Conservation (phyloP, 1,140 invertebrate genomes). For the Drosophila burlai region DNA sequence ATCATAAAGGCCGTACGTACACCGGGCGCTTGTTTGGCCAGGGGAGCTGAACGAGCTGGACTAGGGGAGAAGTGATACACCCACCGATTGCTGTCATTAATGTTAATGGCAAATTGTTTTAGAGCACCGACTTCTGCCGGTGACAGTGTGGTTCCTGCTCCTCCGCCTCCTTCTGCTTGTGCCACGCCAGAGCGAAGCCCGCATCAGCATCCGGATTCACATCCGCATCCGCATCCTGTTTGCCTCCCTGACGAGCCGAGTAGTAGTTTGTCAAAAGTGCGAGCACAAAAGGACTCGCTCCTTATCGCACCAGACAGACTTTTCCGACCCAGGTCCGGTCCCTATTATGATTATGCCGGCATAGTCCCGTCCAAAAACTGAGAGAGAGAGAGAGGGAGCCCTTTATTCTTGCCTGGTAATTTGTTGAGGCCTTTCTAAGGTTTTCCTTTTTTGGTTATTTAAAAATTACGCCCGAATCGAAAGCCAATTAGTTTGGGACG, state of each 20-base stretch:
- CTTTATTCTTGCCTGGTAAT: constrained; percentile 19
- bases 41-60: neutral
- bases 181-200: neutral
- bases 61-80: constrained; percentile 8
- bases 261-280: constrained; percentile 43
- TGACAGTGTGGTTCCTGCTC: constrained; percentile 30
- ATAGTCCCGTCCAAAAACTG: neutral
- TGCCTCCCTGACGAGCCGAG: constrained; percentile 10
- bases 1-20: constrained; percentile 62
- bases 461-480: constrained; percentile 17
- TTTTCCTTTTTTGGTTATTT: constrained; percentile 17
- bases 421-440: constrained; percentile 1
- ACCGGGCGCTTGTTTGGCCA: constrained; percentile 12
- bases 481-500: constrained; percentile 30
- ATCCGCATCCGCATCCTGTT: constrained; percentile 17
- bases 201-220: neutral
- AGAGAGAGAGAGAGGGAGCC: neutral
- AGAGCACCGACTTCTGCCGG: constrained; percentile 43
- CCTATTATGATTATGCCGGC: constrained; percentile 39
- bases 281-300: constrained; percentile 33
- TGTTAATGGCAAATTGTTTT: constrained; percentile 59
- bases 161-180: neutral
- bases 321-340: constrained; percentile 17
- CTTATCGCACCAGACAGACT: constrained; percentile 45
- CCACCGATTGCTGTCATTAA: constrained; percentile 51